Evolutionary conservation across 2,888 invertebrate species (phyloP).

Genomic region (Phortica magna): DNA sequence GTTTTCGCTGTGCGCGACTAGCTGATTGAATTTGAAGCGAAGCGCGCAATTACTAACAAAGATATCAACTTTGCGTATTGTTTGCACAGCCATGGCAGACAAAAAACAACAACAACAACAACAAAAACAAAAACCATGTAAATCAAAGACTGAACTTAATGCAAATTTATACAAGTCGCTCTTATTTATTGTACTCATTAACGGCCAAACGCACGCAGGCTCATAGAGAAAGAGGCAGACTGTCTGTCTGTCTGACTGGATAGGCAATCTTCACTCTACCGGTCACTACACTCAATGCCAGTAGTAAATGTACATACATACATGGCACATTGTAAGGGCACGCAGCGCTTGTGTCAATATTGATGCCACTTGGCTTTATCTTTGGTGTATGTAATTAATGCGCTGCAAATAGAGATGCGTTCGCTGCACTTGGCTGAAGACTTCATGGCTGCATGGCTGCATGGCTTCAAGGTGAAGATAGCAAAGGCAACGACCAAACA

Average conservation of each 20-base stretch:
- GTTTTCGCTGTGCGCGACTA: background rate
- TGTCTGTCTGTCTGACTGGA: background rate
- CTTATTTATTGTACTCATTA: constrained; percentile 67
- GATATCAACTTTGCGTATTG: constrained; percentile 19
- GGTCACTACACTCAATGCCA: background rate
- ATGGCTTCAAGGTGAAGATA: constrained; percentile 37
- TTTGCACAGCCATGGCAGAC: background rate
- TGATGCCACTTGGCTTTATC: constrained; percentile 35
- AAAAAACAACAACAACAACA: background rate
- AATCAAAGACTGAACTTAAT: constrained; percentile 42
- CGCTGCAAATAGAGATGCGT: constrained; percentile 39
- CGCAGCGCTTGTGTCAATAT: constrained; percentile 60
- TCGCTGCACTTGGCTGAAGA: constrained; percentile 42
- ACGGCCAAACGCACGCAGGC: constrained; percentile 37
- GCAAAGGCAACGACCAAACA: constrained; percentile 27
- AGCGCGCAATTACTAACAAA: constrained; percentile 14
- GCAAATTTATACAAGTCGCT: constrained; percentile 61
- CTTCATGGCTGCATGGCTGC: constrained; percentile 32
- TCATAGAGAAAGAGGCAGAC: background rate
- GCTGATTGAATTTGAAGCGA: constrained; percentile 2
- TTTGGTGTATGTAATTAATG: constrained; percentile 32
- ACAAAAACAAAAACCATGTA: background rate
- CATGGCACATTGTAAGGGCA: constrained; percentile 19
- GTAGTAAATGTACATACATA: background rate
- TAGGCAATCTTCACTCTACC: background rate